phyloP scores from a whole-genome alignment of 2,113 vertebrate genomes.

The Microcebus ravelobensis region DNA sequence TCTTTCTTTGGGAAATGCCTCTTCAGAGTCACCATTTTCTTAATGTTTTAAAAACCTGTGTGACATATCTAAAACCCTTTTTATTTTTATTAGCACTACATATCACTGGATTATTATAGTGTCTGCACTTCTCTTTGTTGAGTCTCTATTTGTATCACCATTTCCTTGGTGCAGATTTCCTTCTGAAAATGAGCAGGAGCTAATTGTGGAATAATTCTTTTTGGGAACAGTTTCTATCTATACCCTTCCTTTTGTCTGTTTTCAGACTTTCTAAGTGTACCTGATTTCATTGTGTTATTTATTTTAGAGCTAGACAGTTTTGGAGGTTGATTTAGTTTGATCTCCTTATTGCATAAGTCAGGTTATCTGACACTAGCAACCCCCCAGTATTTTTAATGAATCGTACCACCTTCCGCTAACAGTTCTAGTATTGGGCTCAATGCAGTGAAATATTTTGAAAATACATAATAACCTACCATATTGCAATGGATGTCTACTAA shows the following conservation, averaged over 20 bases:
- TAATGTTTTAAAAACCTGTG: slow-evolving; percentile 59
- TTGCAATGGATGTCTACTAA: not conserved
- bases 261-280: not conserved
- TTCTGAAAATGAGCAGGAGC: not conserved
- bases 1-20: slow-evolving; percentile 62
- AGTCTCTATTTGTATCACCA: not conserved
- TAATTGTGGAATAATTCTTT: slow-evolving; percentile 29
- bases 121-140: not conserved
- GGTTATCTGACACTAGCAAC: not conserved
- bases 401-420: not conserved
- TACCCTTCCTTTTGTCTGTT: not conserved
- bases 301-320: slow-evolving; percentile 15
- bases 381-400: not conserved
- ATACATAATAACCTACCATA: not conserved
- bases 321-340: not conserved
- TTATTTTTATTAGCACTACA: slow-evolving; percentile 49
- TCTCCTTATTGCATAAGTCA: not conserved
- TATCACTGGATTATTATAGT: slow-evolving; percentile 26
- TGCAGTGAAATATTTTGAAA: slow-evolving; percentile 34
- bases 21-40: slow-evolving; percentile 68
- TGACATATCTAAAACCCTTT: not conserved
- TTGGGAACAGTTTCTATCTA: not conserved
- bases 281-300: not conserved
- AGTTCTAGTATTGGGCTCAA: not conserved
- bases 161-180: not conserved